Base-by-base conservation (phyloP, 2,888 invertebrate genomes). In the Phalera bucephala region DNA sequence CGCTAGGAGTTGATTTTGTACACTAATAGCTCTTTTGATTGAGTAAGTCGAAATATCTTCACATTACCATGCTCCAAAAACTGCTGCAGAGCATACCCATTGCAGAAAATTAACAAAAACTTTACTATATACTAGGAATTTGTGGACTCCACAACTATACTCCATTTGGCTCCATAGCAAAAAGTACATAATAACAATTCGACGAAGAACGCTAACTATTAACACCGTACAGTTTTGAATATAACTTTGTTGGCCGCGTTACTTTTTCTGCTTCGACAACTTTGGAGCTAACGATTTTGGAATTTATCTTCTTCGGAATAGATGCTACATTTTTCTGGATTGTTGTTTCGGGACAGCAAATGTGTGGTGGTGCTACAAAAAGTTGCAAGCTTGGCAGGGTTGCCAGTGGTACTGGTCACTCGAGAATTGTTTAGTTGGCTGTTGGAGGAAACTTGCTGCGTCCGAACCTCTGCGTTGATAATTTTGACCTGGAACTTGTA, bases 371-470 rank as follows among this genome's bases (percentile, higher is more conserved):
- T 46, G 32, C 11, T 41, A 44, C 52, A 56, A 61, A 64, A 70
- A 72, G 72, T 71, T 66, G 71, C 64, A 60, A 58, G 69, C 67
- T 81, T 80, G 80, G 81, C 81, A 73, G 58, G 62, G 64, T 46
- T 76, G 78, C 80, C 78, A 76, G 65, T 67, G 52, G 50, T 46
- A 62, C 67, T 68, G 77, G 79, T 77, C 82, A 72, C 77, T 70
- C 45, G 81, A 73, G 83, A 74, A 82, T 81, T 84, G 81, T 82
- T 81, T 80, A 78, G 80, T 76, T 80, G 79, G 80, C 73, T 54
- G 57, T 64, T 61, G 59, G 60, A 58, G 61, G 62, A 52, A 56
- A 55, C 47, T 60, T 52, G 42, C 42, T 46, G 33, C 40, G 44
- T 43, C 64, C 60, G 48, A 59, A 54, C 61, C 65, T 42, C 39